phyloP scores from a whole-genome alignment of 2,797 vertebrate genomes.

The Corythornis leucogaster region DNA sequence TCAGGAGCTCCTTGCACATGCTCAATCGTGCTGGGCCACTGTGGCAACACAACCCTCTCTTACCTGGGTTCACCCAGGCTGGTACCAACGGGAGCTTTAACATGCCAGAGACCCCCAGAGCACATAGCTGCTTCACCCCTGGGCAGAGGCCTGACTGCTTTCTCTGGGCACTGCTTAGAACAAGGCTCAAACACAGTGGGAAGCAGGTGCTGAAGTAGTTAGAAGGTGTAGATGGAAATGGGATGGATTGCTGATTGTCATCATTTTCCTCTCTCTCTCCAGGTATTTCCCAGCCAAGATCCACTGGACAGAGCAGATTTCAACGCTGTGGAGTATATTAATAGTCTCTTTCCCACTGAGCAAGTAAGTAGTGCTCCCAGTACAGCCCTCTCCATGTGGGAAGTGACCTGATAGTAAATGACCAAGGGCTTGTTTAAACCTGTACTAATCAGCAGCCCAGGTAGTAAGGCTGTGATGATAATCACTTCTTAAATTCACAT shows the following conservation, averaged over 20 bases:
- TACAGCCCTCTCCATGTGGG: accelerated
- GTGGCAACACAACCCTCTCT: accelerated
- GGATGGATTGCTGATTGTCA: background rate
- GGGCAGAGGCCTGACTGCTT: background rate
- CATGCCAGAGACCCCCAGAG: background rate
- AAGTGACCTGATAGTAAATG: background rate
- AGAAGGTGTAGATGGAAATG: background rate
- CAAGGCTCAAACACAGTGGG: background rate
- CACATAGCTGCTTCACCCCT: background rate
- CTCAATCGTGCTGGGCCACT: background rate
- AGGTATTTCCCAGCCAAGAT: slow-evolving; percentile 98
- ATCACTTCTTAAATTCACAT: background rate
- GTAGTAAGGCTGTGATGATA: background rate
- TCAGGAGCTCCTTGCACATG: background rate
- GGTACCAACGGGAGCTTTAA: background rate
- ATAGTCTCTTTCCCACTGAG: slow-evolving; percentile 96
- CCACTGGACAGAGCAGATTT: slow-evolving; percentile 96
- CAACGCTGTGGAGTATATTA: slow-evolving; percentile 98
- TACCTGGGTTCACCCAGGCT: background rate
- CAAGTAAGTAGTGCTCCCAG: slow-evolving; percentile 81
- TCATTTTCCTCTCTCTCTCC: background rate
- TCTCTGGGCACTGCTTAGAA: background rate
- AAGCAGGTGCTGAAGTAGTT: background rate
- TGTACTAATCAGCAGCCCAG: background rate
- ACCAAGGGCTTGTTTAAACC: background rate